phyloP scores from a whole-genome alignment of 2,113 vertebrate genomes.

The Anoplopoma fimbria region DNA sequence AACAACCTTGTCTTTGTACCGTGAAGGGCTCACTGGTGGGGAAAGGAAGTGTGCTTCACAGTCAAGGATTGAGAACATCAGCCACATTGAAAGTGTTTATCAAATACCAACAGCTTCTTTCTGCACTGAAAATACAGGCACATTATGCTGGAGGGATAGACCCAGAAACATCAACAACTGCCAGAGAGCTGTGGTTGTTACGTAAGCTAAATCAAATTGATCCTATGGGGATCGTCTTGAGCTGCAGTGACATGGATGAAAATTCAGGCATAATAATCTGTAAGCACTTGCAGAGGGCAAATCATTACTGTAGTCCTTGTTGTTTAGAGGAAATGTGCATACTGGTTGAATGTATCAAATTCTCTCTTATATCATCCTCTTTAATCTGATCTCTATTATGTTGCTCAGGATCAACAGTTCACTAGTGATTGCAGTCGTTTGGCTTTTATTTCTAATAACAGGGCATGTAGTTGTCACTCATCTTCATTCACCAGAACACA shows the following conservation, averaged over 20 bases:
- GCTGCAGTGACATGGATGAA: constrained; percentile 52
- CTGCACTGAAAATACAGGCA: constrained; percentile 43
- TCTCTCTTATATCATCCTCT: neutral
- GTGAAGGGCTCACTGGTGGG: constrained; percentile 14
- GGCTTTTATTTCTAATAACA: neutral
- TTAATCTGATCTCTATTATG: neutral
- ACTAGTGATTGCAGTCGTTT: neutral
- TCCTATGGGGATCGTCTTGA: constrained; percentile 61
- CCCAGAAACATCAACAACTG: constrained; percentile 67
- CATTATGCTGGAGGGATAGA: constrained; percentile 62
- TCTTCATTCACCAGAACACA: neutral
- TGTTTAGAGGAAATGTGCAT: neutral
- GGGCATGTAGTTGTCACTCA: neutral
- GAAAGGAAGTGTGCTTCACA: constrained; percentile 36
- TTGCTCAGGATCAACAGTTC: neutral
- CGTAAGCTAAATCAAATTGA: constrained; percentile 67
- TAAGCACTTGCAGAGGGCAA: constrained; percentile 33
- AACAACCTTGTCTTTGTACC: constrained; percentile 17
- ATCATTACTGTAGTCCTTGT: constrained; percentile 8
- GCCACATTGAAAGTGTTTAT: constrained; percentile 64
- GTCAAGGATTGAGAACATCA: constrained; percentile 47
- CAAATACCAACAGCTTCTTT: constrained; percentile 61
- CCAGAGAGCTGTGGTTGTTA: constrained; percentile 57
- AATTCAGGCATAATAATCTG: constrained; percentile 42
- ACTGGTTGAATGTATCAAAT: neutral